phyloP scores from a whole-genome alignment of 23 tunicate species.

The Phallusia fumigata region DNA sequence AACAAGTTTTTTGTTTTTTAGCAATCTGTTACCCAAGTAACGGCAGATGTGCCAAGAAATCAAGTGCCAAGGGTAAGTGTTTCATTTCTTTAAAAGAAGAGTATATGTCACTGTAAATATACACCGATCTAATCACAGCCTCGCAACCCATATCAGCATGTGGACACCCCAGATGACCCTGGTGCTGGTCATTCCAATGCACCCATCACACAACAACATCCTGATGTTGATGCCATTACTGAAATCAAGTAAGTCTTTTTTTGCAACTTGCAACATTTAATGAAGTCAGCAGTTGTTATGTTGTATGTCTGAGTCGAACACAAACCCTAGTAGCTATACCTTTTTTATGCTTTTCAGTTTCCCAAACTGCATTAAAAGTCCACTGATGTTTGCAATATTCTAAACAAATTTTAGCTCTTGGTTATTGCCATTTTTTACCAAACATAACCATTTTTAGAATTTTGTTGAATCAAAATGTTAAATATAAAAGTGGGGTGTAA shows the following conservation, averaged over 20 bases:
- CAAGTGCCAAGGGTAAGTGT: conserved; percentile 19
- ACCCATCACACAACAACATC: conserved; percentile 68
- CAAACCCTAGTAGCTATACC: too few species aligned
- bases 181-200: conserved; percentile 67
- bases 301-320: too few species aligned
- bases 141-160: conserved; percentile 18
- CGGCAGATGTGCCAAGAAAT: conserved; percentile 19
- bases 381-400: too few species aligned
- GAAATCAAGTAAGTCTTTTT: conserved; percentile 70
- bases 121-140: background rate
- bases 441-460: too few species aligned
- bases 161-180: conserved; percentile 49
- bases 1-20: background rate
- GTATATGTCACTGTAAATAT: background rate
- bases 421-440: too few species aligned
- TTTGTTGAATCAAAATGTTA: too few species aligned
- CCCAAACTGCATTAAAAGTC: too few species aligned
- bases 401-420: too few species aligned
- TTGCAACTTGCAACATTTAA: background rate
- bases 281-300: too few species aligned
- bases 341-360: too few species aligned
- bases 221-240: conserved; percentile 64
- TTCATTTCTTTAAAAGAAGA: background rate
- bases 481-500: too few species aligned
- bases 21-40: conserved; percentile 28